Evolutionary conservation across 2,888 invertebrate genomes (phyloP).

Genomic region (Gryllus longicercus): DNA sequence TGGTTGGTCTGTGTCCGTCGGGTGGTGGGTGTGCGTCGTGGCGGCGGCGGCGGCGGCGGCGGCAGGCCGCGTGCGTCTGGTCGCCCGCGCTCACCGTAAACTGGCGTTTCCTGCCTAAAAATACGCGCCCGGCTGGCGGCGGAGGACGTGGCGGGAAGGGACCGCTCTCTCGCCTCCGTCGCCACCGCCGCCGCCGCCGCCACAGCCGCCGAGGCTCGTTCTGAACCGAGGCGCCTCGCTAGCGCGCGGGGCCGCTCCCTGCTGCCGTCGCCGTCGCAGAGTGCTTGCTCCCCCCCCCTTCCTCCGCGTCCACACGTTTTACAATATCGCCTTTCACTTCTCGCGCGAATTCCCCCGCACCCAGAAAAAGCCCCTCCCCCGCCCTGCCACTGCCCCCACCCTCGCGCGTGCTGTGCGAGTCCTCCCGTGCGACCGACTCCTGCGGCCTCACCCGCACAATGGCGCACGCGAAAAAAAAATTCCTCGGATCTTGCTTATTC

Average conservation of each 20-base stretch:
- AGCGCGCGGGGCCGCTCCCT: background rate
- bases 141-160: background rate
- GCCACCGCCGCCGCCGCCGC: no score
- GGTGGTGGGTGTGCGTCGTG: background rate
- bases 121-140: background rate
- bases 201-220: background rate
- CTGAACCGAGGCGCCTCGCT: background rate
- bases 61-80: background rate
- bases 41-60: no score
- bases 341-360: background rate
- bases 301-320: background rate
- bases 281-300: no score
- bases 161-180: no score
- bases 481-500: background rate
- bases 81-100: background rate
- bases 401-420: background rate
- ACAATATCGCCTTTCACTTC: slow-evolving; percentile 17
- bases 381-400: background rate
- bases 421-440: background rate
- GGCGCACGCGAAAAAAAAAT: background rate
- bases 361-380: slow-evolving; percentile 17
- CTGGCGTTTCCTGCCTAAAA: slow-evolving; percentile 6
- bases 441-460: background rate
- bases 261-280: background rate
- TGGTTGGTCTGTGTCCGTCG: background rate